These are phyloP conservation scores for Dasypolia templi DNA, from an alignment of 2,888 invertebrate genomes.

Conservation along the genomic window DNA sequence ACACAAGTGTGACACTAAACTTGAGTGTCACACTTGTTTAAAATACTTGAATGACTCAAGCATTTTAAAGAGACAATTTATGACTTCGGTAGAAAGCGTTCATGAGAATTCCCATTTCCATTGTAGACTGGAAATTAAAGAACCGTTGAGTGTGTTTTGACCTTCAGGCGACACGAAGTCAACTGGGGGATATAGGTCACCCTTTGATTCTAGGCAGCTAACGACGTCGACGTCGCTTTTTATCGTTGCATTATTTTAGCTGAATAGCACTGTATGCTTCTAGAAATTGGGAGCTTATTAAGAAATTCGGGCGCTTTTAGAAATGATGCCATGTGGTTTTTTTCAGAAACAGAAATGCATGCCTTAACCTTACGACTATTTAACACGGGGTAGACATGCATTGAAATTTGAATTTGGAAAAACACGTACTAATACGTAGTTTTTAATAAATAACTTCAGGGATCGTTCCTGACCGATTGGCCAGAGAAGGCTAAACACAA, in stretches of 20 bases:
- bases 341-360: not conserved
- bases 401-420: not conserved
- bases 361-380: not conserved
- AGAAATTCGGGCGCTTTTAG: not conserved
- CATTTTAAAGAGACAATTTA: slow-evolving; percentile 4
- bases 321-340: not conserved
- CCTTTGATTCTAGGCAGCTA: slow-evolving; percentile 15
- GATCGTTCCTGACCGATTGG: not conserved
- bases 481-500: not conserved
- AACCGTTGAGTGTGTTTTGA: slow-evolving; percentile 17
- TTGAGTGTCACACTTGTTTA: too few species aligned
- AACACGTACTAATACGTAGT: not conserved
- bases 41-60: too few species aligned
- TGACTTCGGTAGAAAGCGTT: not conserved
- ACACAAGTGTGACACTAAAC: not conserved
- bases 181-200: slow-evolving; percentile 53
- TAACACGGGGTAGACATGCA: not conserved
- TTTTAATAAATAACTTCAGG: not conserved
- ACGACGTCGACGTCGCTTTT: too few species aligned
- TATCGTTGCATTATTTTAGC: not conserved
- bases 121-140: slow-evolving; percentile 26
- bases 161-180: slow-evolving; percentile 31
- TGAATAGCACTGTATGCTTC: not conserved
- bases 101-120: slow-evolving; percentile 12
- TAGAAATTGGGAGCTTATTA: not conserved